Evolutionary conservation across 1,140 invertebrate genomes (phyloP).

Genomic region (Platyscapa corneri): DNA sequence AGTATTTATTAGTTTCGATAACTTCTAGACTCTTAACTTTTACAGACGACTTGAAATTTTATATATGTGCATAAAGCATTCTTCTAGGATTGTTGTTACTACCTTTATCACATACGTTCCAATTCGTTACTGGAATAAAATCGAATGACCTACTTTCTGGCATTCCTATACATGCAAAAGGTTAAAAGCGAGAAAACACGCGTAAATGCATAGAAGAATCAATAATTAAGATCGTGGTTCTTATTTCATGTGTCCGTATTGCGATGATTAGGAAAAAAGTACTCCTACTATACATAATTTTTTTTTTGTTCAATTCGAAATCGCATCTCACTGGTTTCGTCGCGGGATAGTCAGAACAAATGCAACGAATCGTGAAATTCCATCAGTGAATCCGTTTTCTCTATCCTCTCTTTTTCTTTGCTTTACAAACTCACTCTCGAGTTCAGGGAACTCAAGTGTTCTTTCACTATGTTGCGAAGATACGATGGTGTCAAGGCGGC

Average conservation of each 20-base stretch:
- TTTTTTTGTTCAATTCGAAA: too few relatives aligned
- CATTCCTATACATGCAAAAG: background rate
- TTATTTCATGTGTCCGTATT: background rate
- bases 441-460: too few relatives aligned
- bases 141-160: background rate
- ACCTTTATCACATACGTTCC: background rate
- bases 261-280: too few relatives aligned
- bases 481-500: too few relatives aligned
- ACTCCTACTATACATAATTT: too few relatives aligned
- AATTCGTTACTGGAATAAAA: background rate
- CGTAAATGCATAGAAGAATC: background rate
- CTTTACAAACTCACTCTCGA: too few relatives aligned
- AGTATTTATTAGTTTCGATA: background rate
- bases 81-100: background rate
- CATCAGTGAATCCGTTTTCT: background rate
- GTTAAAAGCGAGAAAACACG: background rate
- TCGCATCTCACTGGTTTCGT: background rate
- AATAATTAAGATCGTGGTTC: background rate
- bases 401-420: background rate
- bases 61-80: background rate
- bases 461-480: too few relatives aligned
- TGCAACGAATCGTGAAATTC: background rate
- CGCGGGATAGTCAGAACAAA: background rate
- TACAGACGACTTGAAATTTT: background rate
- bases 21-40: background rate